Evolutionary conservation across 92 coral and sea anemone species (phyloP), one percentile per base, ranked within the genome.

Genomic region (Zoanthus sansibaricus): DNA sequence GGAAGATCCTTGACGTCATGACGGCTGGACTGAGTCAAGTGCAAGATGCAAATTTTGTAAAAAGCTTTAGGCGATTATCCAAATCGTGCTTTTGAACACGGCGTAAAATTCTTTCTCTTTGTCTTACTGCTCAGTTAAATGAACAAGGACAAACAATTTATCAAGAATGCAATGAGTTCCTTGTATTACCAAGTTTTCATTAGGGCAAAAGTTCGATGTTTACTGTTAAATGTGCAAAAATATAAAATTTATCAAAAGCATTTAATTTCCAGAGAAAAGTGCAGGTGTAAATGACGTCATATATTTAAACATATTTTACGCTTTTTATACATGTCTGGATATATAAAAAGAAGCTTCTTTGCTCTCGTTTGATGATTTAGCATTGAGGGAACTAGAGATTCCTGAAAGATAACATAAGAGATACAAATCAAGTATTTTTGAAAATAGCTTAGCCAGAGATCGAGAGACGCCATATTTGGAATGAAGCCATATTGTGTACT

Each of bases 221-320:
- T 52, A 52, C 58, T 52, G 58, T 52, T 52, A 61, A 20, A 37
- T 9, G 37, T 13, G 55, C 54, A 62, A 3, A 79, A 62, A 11
- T 44, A 56, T 62, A 14, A 62, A 7, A 11, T 79, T 62, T 44
- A 17, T 61, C 37, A 69, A 37, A 64, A 64, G 25, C 32, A 6
- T 37, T 37, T 0, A 59, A 48, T 14, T 64, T 79, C 61, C 84
- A 30, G 31, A 9, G 1, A 32, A 48, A 13, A 52, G 18, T 18
- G 73, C 84, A 79, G 72, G 84, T 79, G 58, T 18, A 62, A 37
- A 47, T 62, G 73, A 79, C 84, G 84, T 79, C 84, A 79, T 1
- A 44, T 30, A 79, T n/a, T 11, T 37, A 42, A 14, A 15, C 42
- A 37, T 37, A 44, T 78, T 37, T 6, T 7, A 37, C 83, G 14